Base-by-base conservation (phyloP, 2,113 vertebrate genomes). In the Crotalus horridus region DNA sequence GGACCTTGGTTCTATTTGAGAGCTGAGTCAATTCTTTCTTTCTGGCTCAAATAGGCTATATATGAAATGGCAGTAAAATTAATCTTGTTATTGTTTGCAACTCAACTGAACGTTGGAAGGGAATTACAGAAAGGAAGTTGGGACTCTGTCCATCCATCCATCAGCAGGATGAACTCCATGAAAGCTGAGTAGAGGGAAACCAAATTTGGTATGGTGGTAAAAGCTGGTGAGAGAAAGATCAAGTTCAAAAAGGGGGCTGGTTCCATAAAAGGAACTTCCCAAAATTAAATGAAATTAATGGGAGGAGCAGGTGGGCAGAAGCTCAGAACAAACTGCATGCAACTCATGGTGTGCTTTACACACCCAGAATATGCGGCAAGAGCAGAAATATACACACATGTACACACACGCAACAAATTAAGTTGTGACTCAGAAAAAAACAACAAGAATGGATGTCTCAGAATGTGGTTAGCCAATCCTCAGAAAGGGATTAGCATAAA, bases 391-490 rank as follows among this genome's bases (percentile, higher is more conserved):
- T 69, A 69, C 61, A 29, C 10, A 69, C 61, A 64, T 12, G 24
- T 0, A n/a, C 61, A 13, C 61, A n/a, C 61, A n/a, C 0, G 12
- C 11, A 69, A 4, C 1, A 5, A 13, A 12, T n/a, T 69, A 0
- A 12, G n/a, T 69, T n/a, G 29, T 69, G 29, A n/a, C 61, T n/a
- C 61, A 69, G 3, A n/a, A n/a, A 69, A 64, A 64, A 64, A 15
- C 20, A 56, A 6, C 15, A 56, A 56, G 5, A 64, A 64, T 13
- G 61, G 29, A 69, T 1, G 12, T 5, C 61, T 69, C 29, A 11
- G 23, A 59, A 59, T 24, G 58, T 26, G 23, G 58, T 59, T 26
- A 59, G 23, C 58, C 23, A 26, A 59, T 26, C 58, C 23, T 59
- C 58, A 26, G 23, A 59, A 59, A 59, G 23, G 58, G 11, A n/a